Evolutionary conservation across 2,113 vertebrate genomes (phyloP).

Genomic region (Piaya cayana): DNA sequence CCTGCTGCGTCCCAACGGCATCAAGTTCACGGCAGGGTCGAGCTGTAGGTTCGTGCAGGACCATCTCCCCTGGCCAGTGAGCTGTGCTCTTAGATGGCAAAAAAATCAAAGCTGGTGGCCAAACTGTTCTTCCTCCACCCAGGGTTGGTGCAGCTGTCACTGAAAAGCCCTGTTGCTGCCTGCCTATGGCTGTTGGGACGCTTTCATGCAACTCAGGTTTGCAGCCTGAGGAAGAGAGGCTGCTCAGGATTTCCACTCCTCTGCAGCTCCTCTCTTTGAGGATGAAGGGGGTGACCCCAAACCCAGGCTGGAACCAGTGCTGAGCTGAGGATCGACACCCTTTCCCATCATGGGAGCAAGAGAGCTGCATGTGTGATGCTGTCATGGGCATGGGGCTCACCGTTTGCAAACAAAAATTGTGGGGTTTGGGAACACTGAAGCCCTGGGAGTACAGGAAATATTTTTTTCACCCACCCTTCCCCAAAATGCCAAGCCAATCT

Average conservation of each 20-base stretch:
- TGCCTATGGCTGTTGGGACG: not conserved
- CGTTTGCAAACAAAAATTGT: not conserved
- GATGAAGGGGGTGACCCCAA: not conserved
- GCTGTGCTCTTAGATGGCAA: not conserved
- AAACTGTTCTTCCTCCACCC: rapidly evolving
- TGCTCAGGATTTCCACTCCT: not conserved
- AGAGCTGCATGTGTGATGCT: rapidly evolving
- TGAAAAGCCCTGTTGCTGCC: not conserved
- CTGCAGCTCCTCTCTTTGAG: not conserved
- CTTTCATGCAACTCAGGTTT: not conserved
- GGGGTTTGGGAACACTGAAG: not conserved
- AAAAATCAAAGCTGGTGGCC: not conserved
- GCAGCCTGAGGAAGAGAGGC: not conserved
- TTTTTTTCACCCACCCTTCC: not conserved
- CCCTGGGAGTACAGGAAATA: not conserved
- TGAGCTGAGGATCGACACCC: not conserved
- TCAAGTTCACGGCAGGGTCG: slow-evolving; percentile 55
- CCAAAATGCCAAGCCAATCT: not conserved
- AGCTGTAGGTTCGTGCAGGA: not conserved
- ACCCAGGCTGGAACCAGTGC: not conserved
- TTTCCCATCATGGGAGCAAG: rapidly evolving
- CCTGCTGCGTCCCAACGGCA: not conserved
- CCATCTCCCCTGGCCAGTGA: not conserved
- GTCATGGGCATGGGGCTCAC: not conserved
- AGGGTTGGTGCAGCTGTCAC: no score